Percentiles rank a stretch among this genome's conserved stretches.
These are phyloP conservation scores for Athalia circularis DNA, from an alignment of 2,888 invertebrate genomes.

Conservation along the genomic window DNA sequence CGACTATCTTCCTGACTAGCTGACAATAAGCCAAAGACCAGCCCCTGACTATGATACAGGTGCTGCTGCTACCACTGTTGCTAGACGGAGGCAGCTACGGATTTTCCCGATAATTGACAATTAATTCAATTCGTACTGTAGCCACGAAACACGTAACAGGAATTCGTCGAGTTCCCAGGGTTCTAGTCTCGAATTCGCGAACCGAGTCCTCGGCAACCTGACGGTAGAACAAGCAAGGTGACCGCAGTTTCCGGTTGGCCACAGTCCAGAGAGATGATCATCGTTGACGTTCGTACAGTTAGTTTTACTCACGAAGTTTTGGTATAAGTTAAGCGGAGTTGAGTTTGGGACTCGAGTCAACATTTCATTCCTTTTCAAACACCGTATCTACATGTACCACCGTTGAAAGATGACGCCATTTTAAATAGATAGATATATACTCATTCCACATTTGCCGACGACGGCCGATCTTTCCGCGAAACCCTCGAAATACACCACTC, in stretches of 20 bases:
- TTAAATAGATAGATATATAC: background rate
- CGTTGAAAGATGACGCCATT: constrained; percentile 12
- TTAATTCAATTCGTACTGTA: background rate
- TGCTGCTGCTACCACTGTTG: no score
- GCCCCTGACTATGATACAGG: no score
- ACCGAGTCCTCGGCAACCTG: constrained; percentile 9
- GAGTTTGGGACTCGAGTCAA: background rate
- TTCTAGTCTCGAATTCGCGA: background rate
- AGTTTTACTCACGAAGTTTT: background rate
- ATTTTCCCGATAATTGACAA: no score
- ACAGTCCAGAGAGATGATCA: constrained; percentile 29
- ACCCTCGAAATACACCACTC: background rate
- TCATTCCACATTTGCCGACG: background rate
- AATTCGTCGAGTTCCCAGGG: background rate
- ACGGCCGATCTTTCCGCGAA: constrained; percentile 17
- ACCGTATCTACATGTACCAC: background rate
- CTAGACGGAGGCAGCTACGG: no score
- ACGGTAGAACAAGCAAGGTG: constrained; percentile 17
- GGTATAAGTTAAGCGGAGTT: background rate
- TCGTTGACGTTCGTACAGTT: constrained; percentile 13
- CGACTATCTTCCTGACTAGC: background rate
- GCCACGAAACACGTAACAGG: background rate
- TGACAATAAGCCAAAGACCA: background rate
- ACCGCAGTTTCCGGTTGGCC: constrained; percentile 41
- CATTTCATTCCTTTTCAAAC: constrained; percentile 6